Evolutionary conservation across 2,888 invertebrate species (phyloP), one percentile per base, ranked within the genome.

Genomic region (Gymnosoma rotundatum): DNA sequence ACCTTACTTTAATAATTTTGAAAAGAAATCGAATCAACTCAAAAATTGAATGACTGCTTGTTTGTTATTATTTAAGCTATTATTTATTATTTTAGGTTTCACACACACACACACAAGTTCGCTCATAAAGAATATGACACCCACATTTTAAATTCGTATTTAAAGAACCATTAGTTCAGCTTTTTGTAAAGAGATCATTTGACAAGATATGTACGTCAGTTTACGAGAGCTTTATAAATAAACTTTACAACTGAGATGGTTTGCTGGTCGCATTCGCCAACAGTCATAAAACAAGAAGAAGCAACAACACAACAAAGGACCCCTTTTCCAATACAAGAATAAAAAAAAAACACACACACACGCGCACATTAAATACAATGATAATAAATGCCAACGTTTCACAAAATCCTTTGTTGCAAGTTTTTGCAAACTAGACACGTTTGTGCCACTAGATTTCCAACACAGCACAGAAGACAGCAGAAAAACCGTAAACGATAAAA

Each of bases 211-310:
- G 85, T 63, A 85, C 78, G 85, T 84, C 86, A 86, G 82, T 82
- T 79, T 58, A 73, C 45, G 54, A 87, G 83, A 82, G 81, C 73
- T 87, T 75, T 78, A 67, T 78, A 86, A 87, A 87, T 78, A 81
- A 56, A 76, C 73, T 63, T 58, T 52, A 56, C 16, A 78, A 45
- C 48, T 72, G 63, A 38, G 36, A 8, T 45, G 69, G 14, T 54
- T 54, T 70, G 45, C 10, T 58, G 54, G 42, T 42, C 20, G 45
- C 12, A 21, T 14, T 42, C 16, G 14, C 36, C 58, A 63, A 48
- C 25, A 32, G 21, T 12, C 18, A 56, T 14, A 58, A 70, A 12
- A 48, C 42, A 48, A 36, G 18, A 76, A 61, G 14, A 38, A 66
- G 48, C 21, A 60, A 56, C 61, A 25, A 50, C 21, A 64, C n/a